Evolutionary conservation across 2,797 vertebrate genomes (phyloP).

Genomic region (Graptemys geographica): DNA sequence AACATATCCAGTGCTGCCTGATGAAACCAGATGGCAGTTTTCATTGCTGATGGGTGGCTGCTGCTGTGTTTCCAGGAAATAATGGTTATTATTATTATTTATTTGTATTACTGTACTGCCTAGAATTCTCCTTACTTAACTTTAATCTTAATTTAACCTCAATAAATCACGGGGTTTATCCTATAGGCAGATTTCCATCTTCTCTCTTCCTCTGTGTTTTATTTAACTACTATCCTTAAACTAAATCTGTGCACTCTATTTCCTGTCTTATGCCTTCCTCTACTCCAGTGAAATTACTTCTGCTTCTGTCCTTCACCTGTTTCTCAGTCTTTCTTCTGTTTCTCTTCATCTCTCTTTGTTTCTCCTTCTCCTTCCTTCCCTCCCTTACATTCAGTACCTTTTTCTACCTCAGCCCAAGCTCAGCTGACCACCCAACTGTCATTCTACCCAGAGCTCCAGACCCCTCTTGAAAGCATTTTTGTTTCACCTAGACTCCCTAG

Average conservation of each 20-base stretch:
- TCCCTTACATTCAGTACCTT: neutral
- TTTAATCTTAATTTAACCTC: neutral
- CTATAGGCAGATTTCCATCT: neutral
- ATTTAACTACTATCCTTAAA: neutral
- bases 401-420: neutral
- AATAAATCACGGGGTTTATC: neutral
- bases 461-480: neutral
- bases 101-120: neutral
- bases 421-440: neutral
- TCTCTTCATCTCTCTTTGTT: neutral
- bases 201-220: neutral
- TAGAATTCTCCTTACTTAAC: neutral
- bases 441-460: neutral
- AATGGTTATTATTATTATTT: neutral
- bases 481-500: neutral
- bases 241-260: neutral
- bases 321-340: no score
- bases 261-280: neutral
- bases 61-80: neutral
- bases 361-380: neutral
- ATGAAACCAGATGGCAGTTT: neutral
- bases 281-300: neutral
- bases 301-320: no score
- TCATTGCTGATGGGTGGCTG: neutral
- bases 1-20: neutral